Conservation (phyloP, 1,140 invertebrate genomes). For the Bombus cullumanus region DNA sequence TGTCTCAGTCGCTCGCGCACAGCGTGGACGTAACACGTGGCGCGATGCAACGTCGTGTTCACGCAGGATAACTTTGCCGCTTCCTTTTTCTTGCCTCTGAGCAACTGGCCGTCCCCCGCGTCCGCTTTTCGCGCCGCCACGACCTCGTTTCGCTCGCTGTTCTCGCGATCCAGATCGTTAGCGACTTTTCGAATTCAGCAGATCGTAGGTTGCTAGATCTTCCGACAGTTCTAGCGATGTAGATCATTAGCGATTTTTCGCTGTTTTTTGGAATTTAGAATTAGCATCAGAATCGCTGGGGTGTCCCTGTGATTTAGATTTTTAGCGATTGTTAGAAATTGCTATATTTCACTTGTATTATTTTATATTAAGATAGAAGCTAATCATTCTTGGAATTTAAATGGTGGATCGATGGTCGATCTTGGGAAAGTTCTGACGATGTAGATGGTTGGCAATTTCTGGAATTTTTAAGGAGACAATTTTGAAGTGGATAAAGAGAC, state of each 20-base stretch:
- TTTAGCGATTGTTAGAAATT: no score
- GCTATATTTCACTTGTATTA: no score
- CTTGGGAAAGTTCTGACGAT: no score
- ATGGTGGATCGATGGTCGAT: no score
- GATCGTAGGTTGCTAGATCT: not conserved
- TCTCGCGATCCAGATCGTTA: not conserved
- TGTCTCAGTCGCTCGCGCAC: not conserved
- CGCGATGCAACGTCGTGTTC: slow-evolving; percentile 42
- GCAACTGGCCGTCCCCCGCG: not conserved
- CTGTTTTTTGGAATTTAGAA: not conserved
- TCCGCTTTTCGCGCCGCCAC: not conserved
- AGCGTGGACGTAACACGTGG: slow-evolving; percentile 42
- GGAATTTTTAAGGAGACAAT: no score
- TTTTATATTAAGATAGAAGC: no score
- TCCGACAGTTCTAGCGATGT: no score
- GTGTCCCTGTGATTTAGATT: no score
- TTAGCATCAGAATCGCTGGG: no score
- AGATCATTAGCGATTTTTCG: not conserved
- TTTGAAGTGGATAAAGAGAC: no score
- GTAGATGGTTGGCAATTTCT: no score
- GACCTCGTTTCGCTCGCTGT: not conserved
- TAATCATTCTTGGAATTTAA: no score
- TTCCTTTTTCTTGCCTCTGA: slow-evolving; percentile 35
- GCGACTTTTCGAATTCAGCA: not conserved
- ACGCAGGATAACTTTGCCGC: slow-evolving; percentile 34